Evolutionary conservation across 2,888 invertebrate genomes (phyloP), one percentile per base, ranked within the genome.

Genomic region (Stomorhina lunata): DNA sequence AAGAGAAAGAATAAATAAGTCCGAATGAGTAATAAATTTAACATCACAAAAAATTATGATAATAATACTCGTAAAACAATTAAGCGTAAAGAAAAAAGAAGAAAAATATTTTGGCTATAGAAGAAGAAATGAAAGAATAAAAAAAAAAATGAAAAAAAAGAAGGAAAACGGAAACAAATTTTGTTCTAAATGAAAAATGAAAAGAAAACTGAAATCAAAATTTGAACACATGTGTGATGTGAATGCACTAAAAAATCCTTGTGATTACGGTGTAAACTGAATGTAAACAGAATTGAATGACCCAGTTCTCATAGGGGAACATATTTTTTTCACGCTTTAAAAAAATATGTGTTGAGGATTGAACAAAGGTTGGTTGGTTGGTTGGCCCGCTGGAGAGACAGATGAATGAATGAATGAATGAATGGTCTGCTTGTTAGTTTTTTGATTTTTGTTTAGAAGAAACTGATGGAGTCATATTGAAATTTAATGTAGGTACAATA

Each of bases 201-300:
- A 32, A 48, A 32, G 43, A 69, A 77, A 53, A 77, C 10, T 61
- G 43, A 57, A 55, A 55, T 61, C 12, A 37, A 53, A 77, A 71
- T n/a, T 76, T 57, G 65, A 37, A 71, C 59, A 65, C 65, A 71
- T 78, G 63, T 65, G 29, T 27, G n/a, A 20, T 43, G 29, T 75
- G 55, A 80, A 66, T 25, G 43, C 37, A 75, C 57, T 43, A 10
- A 65, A n/a, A n/a, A 69, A 75, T 65, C 69, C 65, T 75, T 73
- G 65, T 69, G 69, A 73, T 55, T 69, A 43, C 48, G 37, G 22
- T 72, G 17, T 22, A 45, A 76, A 53, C 40, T 29, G n/a, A 71
- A 57, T 76, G 65, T 71, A 61, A 72, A 81, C 71, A 81, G 43
- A 66, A 53, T 71, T 71, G 59, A 71, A 72, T 81, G 81, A 81